Evolutionary conservation across 2,888 invertebrate species (phyloP), one percentile per base, ranked within the genome.

Genomic region (Mystacides longicornis): DNA sequence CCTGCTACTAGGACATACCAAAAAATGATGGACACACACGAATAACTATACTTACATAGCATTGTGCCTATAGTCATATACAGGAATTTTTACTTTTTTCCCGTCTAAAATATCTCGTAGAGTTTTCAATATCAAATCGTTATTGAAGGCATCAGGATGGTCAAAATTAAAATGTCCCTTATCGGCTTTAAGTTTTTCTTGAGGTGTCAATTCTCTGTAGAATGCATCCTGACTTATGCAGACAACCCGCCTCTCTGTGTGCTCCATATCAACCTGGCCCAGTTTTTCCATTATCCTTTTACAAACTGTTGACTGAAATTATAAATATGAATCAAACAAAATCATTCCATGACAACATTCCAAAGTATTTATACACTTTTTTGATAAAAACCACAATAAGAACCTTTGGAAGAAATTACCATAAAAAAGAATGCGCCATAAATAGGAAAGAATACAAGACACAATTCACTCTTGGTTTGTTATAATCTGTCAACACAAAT

Each of bases 171-270:
- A 99, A 65, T 89, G 86, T 23, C 98, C 98, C 52, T 87, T 85
- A 57, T 89, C 88, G 2, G 93, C 93, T 63, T 87, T 86, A 0
- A 83, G 72, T 63, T 88, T 85, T 68, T 98, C 96, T 0, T 85
- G 81, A 0, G 83, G 75, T 0, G 83, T 86, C 49, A 99, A 76
- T 58, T 93, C 87, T 53, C 92, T 82, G 73, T 99, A 99, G 74
- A 99, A 99, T 54, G 94, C 92, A 68, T 99, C 98, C 69, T 97
- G 95, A 60, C 94, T 93, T 68, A 99, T 93, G 66, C 92, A 89
- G 31, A 92, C 92, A 2, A 98, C 96, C 67, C 93, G 87, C 54
- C 94, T 77, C 67, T 93, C 87, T 48, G 87, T 84, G 63, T 92
- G 88, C 64, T 92, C 91, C 74, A 93, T 87, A 67, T 92, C 90